A percentile compares a stretch with the other conserved stretches of the same genome.
phyloP scores from a whole-genome alignment of 2,888 invertebrate genomes.

The Eristalinus sepulchralis region DNA sequence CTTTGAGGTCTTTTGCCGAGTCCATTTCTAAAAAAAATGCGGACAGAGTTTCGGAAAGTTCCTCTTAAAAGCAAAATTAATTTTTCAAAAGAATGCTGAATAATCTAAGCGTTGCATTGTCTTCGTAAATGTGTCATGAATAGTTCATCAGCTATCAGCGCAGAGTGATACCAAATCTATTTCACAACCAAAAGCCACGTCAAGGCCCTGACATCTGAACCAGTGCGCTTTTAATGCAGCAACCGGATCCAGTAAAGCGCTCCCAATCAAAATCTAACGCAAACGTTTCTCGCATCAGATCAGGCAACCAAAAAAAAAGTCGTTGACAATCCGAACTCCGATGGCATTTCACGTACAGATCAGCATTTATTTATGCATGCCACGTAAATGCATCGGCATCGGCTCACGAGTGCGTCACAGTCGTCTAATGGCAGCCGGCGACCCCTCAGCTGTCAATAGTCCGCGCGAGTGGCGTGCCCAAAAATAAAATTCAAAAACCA shows the following conservation, averaged over 20 bases:
- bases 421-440: not conserved
- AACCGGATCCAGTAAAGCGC: not conserved
- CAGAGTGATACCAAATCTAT: too few species aligned
- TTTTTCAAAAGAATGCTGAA: too few species aligned
- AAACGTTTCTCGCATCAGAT: not conserved
- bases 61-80: too few species aligned
- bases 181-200: too few species aligned
- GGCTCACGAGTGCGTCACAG: not conserved
- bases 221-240: not conserved
- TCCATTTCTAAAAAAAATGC: too few species aligned
- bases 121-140: too few species aligned
- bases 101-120: too few species aligned
- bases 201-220: not conserved
- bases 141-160: too few species aligned
- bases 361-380: not conserved
- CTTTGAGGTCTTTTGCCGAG: too few species aligned
- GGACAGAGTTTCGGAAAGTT: too few species aligned
- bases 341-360: not conserved
- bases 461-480: not conserved
- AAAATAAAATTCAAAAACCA: not conserved
- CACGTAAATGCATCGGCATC: not conserved
- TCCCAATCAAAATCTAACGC: not conserved
- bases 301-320: too few species aligned
- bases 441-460: not conserved
- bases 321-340: too few species aligned